Base-by-base conservation (phyloP, 2,113 vertebrate species). In the Gorilla gorilla region DNA sequence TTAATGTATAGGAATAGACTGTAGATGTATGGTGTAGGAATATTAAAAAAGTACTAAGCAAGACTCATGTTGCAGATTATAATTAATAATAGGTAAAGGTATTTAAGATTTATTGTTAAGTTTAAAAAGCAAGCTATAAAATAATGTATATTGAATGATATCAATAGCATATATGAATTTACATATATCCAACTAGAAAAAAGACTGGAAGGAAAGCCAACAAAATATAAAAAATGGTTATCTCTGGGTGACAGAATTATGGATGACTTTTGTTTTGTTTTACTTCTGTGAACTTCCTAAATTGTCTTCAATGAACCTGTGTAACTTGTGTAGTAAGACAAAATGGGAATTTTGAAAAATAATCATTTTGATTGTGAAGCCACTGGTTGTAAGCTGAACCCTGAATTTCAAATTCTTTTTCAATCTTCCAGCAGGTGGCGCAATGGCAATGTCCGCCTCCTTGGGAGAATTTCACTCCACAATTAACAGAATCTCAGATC, bases 341-440 rank as follows among this genome's bases (percentile, higher is more conserved):
- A 88, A 90, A 94, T 32, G 50, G 43, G 30, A 72, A 72, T n/a
- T 59, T 70, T 50, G 88, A 78, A 90, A 90, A 82, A 27, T n/a
- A 66, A 32, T 50, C 48, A 12, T 61, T 59, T 68, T 27, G 22
- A 80, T 3, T 38, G 18, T 27, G 7, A 35, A 48, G 25, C 80
- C 85, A 75, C 45, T 12, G 25, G 45, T 43, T 23, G 9, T 9
- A 61, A 35, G 70, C 68, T 18, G 16, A 75, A 59, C 14, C 8
- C 23, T 1, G 57, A 68, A 12, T 83, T 68, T 80, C 64, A 30
- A 57, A 55, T 18, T 79, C 8, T 95, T 97, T 96, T 70, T 6
- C 90, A 3, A n/a, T 40, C 75, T 84, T 88, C 98, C 99, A 98
- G 98, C 98, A 99, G 99, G 98, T 98, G 99, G 98, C 97, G 98